Base-by-base conservation (phyloP, 2,113 vertebrate species). In the Nymphicus hollandicus region DNA sequence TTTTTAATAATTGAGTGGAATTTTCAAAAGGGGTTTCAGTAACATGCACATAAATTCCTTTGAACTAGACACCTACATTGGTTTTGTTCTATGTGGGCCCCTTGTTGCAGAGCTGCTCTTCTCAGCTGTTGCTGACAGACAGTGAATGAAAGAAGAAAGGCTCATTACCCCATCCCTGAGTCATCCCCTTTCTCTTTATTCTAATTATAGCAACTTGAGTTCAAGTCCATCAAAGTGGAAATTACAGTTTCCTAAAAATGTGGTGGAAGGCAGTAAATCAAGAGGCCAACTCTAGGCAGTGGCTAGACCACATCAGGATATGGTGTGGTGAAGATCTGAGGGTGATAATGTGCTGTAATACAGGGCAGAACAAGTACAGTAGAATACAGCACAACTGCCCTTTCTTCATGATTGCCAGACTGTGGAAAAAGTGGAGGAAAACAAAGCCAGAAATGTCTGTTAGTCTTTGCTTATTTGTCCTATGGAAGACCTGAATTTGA, bases 231-330 rank as follows among this genome's bases (percentile, higher is more conserved):
- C 66, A 39, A 88, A 94, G 80, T 81, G 86, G 86, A 93, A 89
- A 61, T 64, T 86, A 55, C 14, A 74, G 83, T 86, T 95, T 92
- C 83, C 81, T 95, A 68, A 91, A 91, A 47, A 15, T 71, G 65
- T 60, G 60, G 86, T 95, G 61, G 55, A 71, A 92, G 50, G 91
- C 86, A 84, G 55, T 28, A 84, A 43, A 91, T 88, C 35, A 60
- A 74, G 92, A 84, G 83, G 77, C 72, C 87, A 91, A 3, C 77
- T 78, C 13, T 11, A 86, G 92, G 89, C 83, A 92, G 95, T 68
- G 86, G 86, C 80, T 93, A 78, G 65, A 91, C 95, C 96, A 55
- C 92, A 89, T 78, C 68, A 93, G 92, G 95, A 96, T 92, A 18
- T 1, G 66, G 8, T 80, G 88, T 64, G 91, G 89, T 73, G 63